Evolutionary conservation across 2,113 vertebrate genomes (phyloP), one percentile per base, ranked within the genome.

Genomic region (Haemorhous mexicanus): DNA sequence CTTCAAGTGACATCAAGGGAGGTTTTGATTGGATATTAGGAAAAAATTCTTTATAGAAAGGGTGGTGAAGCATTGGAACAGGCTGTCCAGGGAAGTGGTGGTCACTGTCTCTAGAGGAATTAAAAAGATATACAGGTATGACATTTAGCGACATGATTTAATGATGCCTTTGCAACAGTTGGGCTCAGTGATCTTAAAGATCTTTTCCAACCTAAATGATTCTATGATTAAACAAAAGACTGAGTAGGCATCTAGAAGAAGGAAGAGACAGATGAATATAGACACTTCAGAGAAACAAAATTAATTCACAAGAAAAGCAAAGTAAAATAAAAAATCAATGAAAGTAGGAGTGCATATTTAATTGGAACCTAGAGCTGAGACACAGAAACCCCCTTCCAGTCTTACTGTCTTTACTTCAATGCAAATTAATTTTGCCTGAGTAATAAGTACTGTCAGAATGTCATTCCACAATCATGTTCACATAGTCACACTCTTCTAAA

Each of bases 391-490:
- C 14, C 11, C 9, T 73, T 64, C 27, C 33, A 50, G 53, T 55
- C 30, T 80, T 50, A 55, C 27, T 86, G 22, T 49, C 41, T 94
- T 84, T 87, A 43, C 46, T 78, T 76, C 32, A 41, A 50, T 66
- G 61, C 4, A 92, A 88, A 92, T 87, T 69, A 15, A 49, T 90
- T 94, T 66, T 89, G 9, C 30, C 44, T 77, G 35, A 72, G 32
- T 80, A 86, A 44, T 88, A 62, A 81, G 27, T 73, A 59, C 32
- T 63, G 20, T 72, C 59, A 80, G 62, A 73, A 43, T 94, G 27
- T 70, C 43, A 67, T 72, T 92, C 68, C 49, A 86, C 69, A 84
- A 26, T 78, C 52, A 55, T 26, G 11, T 79, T 91, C 62, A n/a
- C 50, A 41, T 18, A 90, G 70, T 58, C 44, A 70, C 22, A 80